Conservation (phyloP, 2,888 invertebrate species). For the Hoplodrina ambigua region DNA sequence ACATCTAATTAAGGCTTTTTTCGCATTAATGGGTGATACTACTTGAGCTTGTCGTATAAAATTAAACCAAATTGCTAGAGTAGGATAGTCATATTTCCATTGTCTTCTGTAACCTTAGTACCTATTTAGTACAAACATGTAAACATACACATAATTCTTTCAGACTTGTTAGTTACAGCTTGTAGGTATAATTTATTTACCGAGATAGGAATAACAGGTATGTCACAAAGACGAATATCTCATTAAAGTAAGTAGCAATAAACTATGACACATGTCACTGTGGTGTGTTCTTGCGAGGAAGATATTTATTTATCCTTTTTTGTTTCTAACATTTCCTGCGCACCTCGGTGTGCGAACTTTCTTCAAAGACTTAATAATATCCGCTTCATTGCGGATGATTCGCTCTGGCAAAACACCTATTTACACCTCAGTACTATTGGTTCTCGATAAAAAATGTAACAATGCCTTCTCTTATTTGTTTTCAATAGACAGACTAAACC, state of each 20-base stretch:
- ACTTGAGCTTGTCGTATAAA: no score
- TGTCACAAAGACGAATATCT: not conserved
- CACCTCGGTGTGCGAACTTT: constrained; percentile 47
- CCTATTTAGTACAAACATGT: not conserved
- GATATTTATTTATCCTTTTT: constrained; percentile 17
- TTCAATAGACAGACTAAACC: constrained; percentile 32
- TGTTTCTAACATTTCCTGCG: constrained; percentile 37
- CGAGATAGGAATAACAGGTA: not conserved
- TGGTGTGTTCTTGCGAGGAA: not conserved
- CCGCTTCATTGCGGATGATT: constrained; percentile 60
- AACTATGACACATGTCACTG: not conserved
- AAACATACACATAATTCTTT: not conserved
- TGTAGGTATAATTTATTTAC: not conserved
- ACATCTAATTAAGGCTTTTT: no score
- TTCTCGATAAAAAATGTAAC: constrained; percentile 56
- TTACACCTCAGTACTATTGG: constrained; percentile 46
- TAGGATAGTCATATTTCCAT: no score
- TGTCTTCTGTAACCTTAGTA: no score
- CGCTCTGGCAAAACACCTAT: constrained; percentile 46
- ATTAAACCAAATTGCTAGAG: no score
- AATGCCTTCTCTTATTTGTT: constrained; percentile 51
- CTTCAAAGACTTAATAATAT: constrained; percentile 56
- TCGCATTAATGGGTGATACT: no score
- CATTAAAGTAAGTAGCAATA: not conserved
- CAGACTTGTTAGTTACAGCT: not conserved